Conservation (phyloP, 2,113 vertebrate genomes). For the Burhinus oedicnemus region DNA sequence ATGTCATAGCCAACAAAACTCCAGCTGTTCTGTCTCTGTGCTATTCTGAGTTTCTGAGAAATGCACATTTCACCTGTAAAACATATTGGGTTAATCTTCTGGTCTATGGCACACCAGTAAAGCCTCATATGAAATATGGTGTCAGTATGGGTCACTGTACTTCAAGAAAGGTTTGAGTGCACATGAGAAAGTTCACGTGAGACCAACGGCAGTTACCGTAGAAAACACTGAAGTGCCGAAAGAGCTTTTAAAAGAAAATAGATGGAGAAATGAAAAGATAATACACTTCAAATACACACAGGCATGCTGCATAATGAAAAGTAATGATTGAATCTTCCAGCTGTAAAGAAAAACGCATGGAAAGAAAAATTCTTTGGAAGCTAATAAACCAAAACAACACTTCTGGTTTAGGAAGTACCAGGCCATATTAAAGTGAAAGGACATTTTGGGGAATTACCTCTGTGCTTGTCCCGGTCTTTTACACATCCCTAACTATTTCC, state of each 20-base stretch:
- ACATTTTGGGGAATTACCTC: not conserved
- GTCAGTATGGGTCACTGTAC: not conserved
- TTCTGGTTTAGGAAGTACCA: not conserved
- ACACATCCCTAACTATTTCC: not conserved
- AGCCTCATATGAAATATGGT: not conserved
- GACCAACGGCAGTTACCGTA: not conserved
- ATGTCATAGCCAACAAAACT: not conserved
- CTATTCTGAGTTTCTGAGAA: not conserved
- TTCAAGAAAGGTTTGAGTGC: not conserved
- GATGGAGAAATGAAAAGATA: not conserved
- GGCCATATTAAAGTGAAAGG: not conserved
- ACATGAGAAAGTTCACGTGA: not conserved
- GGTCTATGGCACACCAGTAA: not conserved
- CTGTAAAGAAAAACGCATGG: not conserved
- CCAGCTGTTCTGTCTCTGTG: not conserved
- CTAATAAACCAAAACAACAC: not conserved
- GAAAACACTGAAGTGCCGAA: not conserved
- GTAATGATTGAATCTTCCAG: not conserved
- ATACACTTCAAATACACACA: not conserved
- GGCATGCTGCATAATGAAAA: not conserved
- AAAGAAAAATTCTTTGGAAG: not conserved
- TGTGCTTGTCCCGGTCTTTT: not conserved
- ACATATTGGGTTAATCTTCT: not conserved
- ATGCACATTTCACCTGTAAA: not conserved
- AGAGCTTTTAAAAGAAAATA: not conserved